Evolutionary conservation across 2,797 vertebrate species (phyloP).

Genomic region (Sebastes itinus): DNA sequence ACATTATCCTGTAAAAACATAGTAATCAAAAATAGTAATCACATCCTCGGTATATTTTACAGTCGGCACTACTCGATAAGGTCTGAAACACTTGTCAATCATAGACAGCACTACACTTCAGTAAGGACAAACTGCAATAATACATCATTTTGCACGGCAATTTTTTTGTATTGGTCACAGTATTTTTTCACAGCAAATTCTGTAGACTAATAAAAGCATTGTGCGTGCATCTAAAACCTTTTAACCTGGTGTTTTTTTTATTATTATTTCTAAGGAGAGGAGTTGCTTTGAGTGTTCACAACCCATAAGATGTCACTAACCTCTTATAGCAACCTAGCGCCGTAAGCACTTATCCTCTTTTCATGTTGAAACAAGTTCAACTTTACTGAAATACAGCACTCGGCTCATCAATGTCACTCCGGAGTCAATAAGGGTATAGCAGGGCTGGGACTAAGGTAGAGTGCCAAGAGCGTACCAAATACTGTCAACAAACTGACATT

Average conservation of each 20-base stretch:
- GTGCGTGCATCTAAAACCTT: background rate
- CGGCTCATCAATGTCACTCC: constrained; percentile 13
- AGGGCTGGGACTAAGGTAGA: background rate
- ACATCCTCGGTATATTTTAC: background rate
- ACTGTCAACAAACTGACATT: background rate
- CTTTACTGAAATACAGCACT: background rate
- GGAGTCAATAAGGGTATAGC: constrained; percentile 4
- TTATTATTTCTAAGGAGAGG: background rate
- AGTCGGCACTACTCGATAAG: background rate
- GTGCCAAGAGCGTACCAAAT: background rate
- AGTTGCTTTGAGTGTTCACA: constrained; percentile 11
- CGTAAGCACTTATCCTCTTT: background rate
- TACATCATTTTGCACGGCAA: background rate
- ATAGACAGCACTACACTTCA: background rate
- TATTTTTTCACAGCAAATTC: background rate
- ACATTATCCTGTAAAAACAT: constrained; percentile 4
- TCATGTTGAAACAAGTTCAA: constrained; percentile 39
- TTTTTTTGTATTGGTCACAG: background rate
- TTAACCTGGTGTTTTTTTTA: background rate
- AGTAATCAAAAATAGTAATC: constrained; percentile 17
- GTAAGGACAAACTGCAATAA: background rate
- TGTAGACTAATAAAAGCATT: background rate
- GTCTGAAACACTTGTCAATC: constrained; percentile 11
- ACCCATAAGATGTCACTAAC: background rate
- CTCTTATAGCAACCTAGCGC: constrained; percentile 20